phyloP scores from a whole-genome alignment of 35 echinoderm and acorn worm species.

The Heliocidaris tuberculata region DNA sequence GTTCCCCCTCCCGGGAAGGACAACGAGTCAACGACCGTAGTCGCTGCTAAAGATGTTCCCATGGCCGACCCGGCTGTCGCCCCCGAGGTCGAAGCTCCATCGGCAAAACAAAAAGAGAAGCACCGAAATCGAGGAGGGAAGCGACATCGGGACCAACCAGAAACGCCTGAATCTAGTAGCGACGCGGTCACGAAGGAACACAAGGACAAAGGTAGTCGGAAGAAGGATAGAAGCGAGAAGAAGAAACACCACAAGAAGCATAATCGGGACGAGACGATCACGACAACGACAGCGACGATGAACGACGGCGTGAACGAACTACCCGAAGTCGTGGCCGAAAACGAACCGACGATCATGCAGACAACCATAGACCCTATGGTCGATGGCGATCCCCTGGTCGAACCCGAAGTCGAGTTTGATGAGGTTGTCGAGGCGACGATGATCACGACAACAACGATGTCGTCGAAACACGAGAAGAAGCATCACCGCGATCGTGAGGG shows the following conservation, averaged over 20 bases:
- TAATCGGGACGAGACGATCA: not conserved
- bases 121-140: constrained; percentile 22
- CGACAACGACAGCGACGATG: not conserved
- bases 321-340: not conserved
- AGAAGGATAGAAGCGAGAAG: constrained; percentile 22
- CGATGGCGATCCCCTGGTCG: not conserved
- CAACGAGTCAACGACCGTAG: not conserved
- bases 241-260: constrained; percentile 28
- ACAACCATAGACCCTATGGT: not conserved
- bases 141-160: not conserved
- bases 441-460: not conserved
- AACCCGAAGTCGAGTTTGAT: not conserved
- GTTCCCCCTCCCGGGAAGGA: not conserved
- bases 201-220: not conserved
- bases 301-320: not conserved
- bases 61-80: constrained; percentile 18
- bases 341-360: not conserved
- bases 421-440: not conserved
- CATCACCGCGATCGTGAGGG: not conserved
- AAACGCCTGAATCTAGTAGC: not conserved
- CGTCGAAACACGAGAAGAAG: not conserved
- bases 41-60: not conserved
- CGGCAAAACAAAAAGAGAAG: not conserved
- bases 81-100: not conserved
- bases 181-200: not conserved